Evolutionary conservation across 2,113 vertebrate species (phyloP).

Genomic region (Poeciliopsis occidentalis): DNA sequence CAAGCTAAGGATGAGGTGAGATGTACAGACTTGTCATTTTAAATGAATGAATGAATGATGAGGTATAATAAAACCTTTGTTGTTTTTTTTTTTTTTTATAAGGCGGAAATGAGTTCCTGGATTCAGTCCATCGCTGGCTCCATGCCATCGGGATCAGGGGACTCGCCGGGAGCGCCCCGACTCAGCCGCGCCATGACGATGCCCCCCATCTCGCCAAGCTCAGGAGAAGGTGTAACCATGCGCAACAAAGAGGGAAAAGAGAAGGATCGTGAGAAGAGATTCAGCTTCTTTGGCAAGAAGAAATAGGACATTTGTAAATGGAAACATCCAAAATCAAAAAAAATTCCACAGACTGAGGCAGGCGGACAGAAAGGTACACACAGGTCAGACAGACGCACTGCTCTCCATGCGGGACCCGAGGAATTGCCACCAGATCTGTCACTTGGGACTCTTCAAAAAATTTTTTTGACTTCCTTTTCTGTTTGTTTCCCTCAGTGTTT

Average conservation of each 20-base stretch:
- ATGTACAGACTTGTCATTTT: background rate
- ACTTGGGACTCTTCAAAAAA: background rate
- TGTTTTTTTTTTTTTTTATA: constrained; percentile 1
- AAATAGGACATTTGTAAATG: constrained; percentile 78
- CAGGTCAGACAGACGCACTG: constrained; percentile 54
- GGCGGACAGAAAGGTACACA: constrained; percentile 56
- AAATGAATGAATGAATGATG: background rate
- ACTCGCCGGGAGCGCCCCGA: constrained; percentile 73
- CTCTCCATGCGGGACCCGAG: constrained; percentile 50
- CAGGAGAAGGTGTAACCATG: constrained; percentile 81
- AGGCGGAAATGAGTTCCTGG: constrained; percentile 93
- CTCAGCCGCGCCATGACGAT: constrained; percentile 91
- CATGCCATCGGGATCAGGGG: constrained; percentile 69
- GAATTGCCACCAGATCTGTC: constrained; percentile 48
- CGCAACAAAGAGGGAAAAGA: constrained; percentile 90
- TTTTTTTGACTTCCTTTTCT: constrained; percentile 16
- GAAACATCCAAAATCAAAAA: constrained; percentile 9
- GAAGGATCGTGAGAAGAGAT: constrained; percentile 90
- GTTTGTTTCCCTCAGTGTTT: constrained; percentile 38
- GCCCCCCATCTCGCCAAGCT: constrained; percentile 85
- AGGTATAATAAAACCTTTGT: background rate
- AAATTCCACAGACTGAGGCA: constrained; percentile 61
- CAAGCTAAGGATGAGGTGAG: constrained; percentile 95
- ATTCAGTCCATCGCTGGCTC: constrained; percentile 82
- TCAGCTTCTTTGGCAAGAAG: constrained; percentile 96